Conservation (phyloP, 1,140 invertebrate species). For the Drosophila prosaltans region DNA sequence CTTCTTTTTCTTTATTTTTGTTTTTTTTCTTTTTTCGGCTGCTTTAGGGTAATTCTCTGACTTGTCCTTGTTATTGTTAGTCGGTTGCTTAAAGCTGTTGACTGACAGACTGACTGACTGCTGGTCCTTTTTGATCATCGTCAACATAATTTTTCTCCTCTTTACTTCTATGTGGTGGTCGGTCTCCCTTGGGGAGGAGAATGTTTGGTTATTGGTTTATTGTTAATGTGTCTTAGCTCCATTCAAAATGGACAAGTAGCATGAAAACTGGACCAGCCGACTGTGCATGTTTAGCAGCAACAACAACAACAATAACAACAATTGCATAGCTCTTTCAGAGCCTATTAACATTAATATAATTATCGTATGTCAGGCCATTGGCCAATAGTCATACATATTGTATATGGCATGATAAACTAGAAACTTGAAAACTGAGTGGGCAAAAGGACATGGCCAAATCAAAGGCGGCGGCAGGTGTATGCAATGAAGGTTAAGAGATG, state of each 20-base stretch:
- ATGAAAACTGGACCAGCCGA: no score
- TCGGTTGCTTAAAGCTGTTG: slow-evolving; percentile 32
- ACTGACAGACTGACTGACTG: background rate
- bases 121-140: slow-evolving; percentile 2
- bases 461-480: slow-evolving; percentile 17
- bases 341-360: slow-evolving; percentile 52
- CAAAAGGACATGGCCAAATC: slow-evolving; percentile 28
- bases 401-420: background rate
- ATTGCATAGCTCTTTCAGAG: background rate
- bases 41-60: slow-evolving; percentile 41
- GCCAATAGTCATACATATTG: slow-evolving; percentile 11
- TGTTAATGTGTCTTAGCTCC: slow-evolving; percentile 4
- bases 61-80: slow-evolving; percentile 53
- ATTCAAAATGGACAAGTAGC: background rate
- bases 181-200: no score
- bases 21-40: background rate
- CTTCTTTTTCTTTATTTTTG: no score
- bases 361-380: slow-evolving; percentile 31
- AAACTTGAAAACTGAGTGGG: background rate
- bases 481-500: background rate
- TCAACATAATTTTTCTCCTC: background rate
- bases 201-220: background rate
- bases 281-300: slow-evolving; percentile 20
- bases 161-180: background rate
- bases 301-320: background rate